Evolutionary conservation across 2,888 invertebrate genomes (phyloP), one percentile per base, ranked within the genome.

Genomic region (Tachina lurida): DNA sequence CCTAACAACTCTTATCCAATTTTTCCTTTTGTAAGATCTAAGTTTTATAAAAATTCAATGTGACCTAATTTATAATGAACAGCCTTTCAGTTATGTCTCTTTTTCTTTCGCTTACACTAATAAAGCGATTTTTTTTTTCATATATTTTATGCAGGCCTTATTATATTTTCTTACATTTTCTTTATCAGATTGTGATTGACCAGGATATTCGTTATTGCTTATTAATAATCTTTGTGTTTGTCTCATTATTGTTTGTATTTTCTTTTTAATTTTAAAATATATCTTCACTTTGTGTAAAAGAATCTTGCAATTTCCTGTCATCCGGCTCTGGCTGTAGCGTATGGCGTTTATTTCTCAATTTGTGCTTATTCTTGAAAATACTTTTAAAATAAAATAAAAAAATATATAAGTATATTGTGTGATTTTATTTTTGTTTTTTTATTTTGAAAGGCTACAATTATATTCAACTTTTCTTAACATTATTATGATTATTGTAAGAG

Each of bases 291-390:
- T 67, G 43, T 62, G 43, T 47, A 13, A 49, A 73, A 22, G 47
- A 58, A 67, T 77, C 73, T 83, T 62, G 52, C 76, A 86, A 86
- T 86, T 79, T 86, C 86, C 86, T 71, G 83, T 71, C 79, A 83
- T 86, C 85, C 85, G 82, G 65, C 60, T 74, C 49, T 15, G 56
- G 52, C 43, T 70, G 60, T 75, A 63, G 71, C 56, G 39, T 17
- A 45, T 19, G n/a, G 39, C 73, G 54, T 63, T 73, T 77, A 41
- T 73, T 77, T 45, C 60, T 58, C n/a, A 60, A 49, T 43, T 83
- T 71, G 47, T 76, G 31, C 9, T 67, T 49, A 19, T 49, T 10
- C 9, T 41, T 45, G 31, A 22, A 31, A 31, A 31, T 31, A 7
- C 5, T 7, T 31, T 31, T 60, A 10, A 62, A 10, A 39, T 17